Conservation (phyloP, 2,113 vertebrate species). For the Callithrix jacchus region DNA sequence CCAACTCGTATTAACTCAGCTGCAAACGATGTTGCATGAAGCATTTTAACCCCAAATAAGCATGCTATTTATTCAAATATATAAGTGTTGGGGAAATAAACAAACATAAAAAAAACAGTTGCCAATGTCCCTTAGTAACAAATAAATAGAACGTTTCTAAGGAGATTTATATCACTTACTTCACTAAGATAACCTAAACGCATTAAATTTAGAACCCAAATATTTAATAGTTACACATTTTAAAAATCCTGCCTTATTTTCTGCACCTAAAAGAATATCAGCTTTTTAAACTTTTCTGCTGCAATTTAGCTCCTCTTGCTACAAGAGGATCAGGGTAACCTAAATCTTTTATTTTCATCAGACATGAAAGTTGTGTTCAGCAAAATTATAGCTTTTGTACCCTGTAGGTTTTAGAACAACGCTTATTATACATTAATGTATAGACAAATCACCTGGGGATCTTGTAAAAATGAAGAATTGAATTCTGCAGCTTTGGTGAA, state of each 20-base stretch:
- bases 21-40: neutral
- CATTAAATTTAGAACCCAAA: neutral
- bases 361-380: neutral
- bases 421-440: neutral
- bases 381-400: neutral
- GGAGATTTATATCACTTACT: neutral
- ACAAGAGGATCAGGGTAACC: neutral
- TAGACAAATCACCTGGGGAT: neutral
- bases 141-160: neutral
- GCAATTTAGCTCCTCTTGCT: neutral
- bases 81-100: constrained; percentile 21
- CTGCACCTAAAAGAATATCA: neutral
- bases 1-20: constrained; percentile 23
- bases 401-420: neutral
- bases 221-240: neutral
- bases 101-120: neutral
- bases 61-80: constrained; percentile 52
- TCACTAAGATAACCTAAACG: neutral
- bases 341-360: neutral
- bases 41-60: constrained; percentile 48
- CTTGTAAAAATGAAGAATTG: neutral
- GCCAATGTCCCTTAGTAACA: constrained; percentile 41
- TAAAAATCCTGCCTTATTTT: neutral
- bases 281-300: neutral
- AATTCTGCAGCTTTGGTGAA: neutral